Percentiles rank a stretch among this genome's conserved stretches.
phyloP scores from a whole-genome alignment of 2,113 vertebrate genomes.

The Pristiophorus japonicus region DNA sequence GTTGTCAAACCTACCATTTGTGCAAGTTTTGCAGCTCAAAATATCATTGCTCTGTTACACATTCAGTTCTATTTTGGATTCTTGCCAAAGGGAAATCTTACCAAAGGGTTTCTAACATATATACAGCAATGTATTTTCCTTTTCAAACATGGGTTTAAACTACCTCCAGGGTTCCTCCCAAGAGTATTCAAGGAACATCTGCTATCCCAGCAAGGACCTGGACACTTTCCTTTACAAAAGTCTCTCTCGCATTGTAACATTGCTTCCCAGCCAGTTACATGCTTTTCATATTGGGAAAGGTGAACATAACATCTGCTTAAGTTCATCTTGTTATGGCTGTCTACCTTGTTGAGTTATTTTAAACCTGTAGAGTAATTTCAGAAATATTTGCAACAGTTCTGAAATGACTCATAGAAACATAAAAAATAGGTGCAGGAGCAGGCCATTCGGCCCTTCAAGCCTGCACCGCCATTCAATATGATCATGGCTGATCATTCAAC shows the following conservation, averaged over 20 bases:
- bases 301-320: background rate
- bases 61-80: background rate
- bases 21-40: background rate
- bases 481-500: too few species aligned
- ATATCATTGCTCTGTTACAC: background rate
- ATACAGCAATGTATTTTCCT: background rate
- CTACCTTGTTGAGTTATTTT: background rate
- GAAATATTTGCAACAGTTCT: background rate
- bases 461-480: too few species aligned
- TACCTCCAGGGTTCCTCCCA: background rate
- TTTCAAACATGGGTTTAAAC: background rate
- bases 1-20: background rate
- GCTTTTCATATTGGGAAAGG: background rate
- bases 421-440: too few species aligned
- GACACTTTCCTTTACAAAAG: constrained; percentile 9
- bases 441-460: too few species aligned
- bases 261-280: background rate
- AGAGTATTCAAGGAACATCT: background rate
- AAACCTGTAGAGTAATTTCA: background rate
- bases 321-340: background rate
- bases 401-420: background rate
- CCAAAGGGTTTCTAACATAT: background rate
- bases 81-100: background rate
- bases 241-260: background rate
- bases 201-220: background rate